phyloP scores from a whole-genome alignment of 2,113 vertebrate species.

The Melanotaenia duboulayi region DNA sequence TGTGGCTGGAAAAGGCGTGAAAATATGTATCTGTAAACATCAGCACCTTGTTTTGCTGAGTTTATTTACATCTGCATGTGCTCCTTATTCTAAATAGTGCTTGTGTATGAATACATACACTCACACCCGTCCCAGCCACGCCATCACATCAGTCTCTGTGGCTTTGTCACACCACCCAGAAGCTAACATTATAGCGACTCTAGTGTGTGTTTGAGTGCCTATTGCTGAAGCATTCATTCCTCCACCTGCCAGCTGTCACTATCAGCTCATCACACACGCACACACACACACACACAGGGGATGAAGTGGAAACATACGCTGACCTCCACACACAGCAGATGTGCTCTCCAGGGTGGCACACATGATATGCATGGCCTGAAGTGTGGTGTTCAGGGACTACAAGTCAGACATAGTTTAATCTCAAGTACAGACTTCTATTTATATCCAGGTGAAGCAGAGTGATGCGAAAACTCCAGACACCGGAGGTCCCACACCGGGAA shows the following conservation, averaged over 20 bases:
- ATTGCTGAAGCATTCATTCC: conserved; percentile 35
- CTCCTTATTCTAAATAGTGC: conserved; percentile 21
- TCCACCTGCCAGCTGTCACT: conserved; percentile 71
- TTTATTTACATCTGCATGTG: conserved; percentile 23
- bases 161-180: conserved; percentile 25
- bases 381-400: conserved; percentile 17
- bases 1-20: conserved; percentile 41
- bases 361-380: conserved; percentile 51
- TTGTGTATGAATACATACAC: conserved; percentile 33
- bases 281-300: background rate
- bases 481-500: background rate
- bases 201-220: conserved; percentile 5
- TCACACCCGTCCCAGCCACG: conserved; percentile 39
- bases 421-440: background rate
- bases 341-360: conserved; percentile 60
- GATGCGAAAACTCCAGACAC: background rate
- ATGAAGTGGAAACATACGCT: conserved; percentile 24
- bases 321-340: conserved; percentile 55
- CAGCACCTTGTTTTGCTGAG: background rate
- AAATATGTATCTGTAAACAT: conserved; percentile 32
- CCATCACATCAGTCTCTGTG: conserved; percentile 49
- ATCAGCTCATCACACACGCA: conserved; percentile 35
- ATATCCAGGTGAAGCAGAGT: background rate
- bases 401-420: conserved; percentile 59
- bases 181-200: conserved; percentile 17